Base-by-base conservation (phyloP, 1,140 invertebrate species). In the Diuraphis noxia region DNA sequence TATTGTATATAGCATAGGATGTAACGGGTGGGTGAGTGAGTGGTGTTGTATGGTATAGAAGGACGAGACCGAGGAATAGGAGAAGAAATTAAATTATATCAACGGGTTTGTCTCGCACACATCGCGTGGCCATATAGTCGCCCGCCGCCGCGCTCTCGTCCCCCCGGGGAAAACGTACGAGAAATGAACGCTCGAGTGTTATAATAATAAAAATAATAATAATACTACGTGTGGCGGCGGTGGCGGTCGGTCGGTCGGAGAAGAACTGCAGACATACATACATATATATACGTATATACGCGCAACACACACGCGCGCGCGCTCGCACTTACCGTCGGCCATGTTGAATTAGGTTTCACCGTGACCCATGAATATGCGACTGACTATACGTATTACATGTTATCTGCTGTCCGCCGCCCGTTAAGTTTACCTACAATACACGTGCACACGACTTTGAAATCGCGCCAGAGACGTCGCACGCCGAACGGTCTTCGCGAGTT, bases 51-150 rank as follows among this genome's bases (percentile, higher is more conserved):
- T 1, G 23, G 46, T 30, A 10, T 2, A 49, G 41, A 49, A 49
- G 13, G 34, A 85, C 2, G n/a, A 46, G 41, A 46, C 8, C 30
- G 41, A 46, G 49, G 4, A 87, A 25, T 30, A 88, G 49, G 40
- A 56, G 52, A 63, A 63, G 86, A 88, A 88, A 88, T 88, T 88
- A 88, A 88, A 88, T 88, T 88, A 88, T 88, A 88, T 88, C 86
- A 88, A 88, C 86, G 86, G 86, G 86, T 88, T 88, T 63, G 46
- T 85, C 30, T 63, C 86, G 52, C 30, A 40, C 86, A 63, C 52
- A 88, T n/a, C 86, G 56, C 49, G 36, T 5, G 85, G 34, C 21
- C 21, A 38, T 56, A 63, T 21, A 85, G 81, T 38, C 34, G 84
- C 52, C 84, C 86, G 17, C 46, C 23, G 36, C 23, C 79, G 9